Evolutionary conservation across 2,113 vertebrate genomes (phyloP), one percentile per base, ranked within the genome.

Genomic region (Galbula dea): DNA sequence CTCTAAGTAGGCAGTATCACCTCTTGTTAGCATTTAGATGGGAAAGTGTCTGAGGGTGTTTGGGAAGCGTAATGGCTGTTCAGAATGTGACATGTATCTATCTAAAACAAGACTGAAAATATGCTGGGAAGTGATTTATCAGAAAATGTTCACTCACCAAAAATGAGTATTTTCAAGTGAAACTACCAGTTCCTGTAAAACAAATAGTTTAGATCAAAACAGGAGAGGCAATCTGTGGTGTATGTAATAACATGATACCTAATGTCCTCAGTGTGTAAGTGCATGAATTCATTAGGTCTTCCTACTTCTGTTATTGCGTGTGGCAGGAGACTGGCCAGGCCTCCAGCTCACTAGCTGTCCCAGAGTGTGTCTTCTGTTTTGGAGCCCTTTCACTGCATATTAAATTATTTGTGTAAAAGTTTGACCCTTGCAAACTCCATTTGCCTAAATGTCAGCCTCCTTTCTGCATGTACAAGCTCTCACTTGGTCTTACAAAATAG

Each of bases 21-120:
- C 89, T 94, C 92, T 95, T 83, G 91, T 95, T 95, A 96, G 93
- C 93, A 94, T 95, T 95, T 88, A 93, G 83, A 96, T 95, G 59
- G 83, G 91, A 91, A 91, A 94, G 90, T 78, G 37, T 91, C 74
- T 71, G 59, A 94, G 46, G 55, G 37, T 72, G 41, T 81, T 80
- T 4, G 0, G 74, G 43, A 85, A 90, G 45, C 3, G 0, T 83
- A 94, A 92, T 93, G 89, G 48, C 78, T 81, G 80, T 78, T 96
- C 76, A 30, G 52, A 90, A 78, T 78, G 68, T 93, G 92, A 83
- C 94, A 85, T 37, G 37, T 77, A 94, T 90, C 83, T 80, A 68
- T 78, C 62, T 77, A 81, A 88, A 95, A 81, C 0, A 0, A 78
- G 80, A 81, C 66, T 43, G n/a, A 86, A 66, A 86, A 87, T 89